These are phyloP conservation scores for Labeo calbasu DNA, from an alignment of 2,797 vertebrate genomes.

Conservation along the genomic window DNA sequence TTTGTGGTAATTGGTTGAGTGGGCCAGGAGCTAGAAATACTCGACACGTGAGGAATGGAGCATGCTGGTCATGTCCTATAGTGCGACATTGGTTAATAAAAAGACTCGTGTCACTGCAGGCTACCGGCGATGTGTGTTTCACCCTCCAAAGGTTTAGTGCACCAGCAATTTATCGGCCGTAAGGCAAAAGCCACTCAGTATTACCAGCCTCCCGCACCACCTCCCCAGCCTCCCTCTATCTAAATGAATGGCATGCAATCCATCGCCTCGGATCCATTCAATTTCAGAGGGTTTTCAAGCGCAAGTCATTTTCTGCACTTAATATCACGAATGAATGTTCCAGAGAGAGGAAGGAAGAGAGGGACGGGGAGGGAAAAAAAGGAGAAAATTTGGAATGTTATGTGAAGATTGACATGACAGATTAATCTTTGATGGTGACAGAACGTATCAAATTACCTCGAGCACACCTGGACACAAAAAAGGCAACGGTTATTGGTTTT, in stretches of 20 bases:
- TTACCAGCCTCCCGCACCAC: constrained; percentile 40
- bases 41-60: constrained; percentile 47
- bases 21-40: constrained; percentile 46
- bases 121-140: constrained; percentile 61
- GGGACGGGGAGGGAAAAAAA: neutral
- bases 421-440: constrained; percentile 62
- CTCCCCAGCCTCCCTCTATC: constrained; percentile 46
- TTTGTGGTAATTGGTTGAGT: constrained; percentile 42
- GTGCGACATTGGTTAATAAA: constrained; percentile 58
- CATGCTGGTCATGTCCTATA: constrained; percentile 55
- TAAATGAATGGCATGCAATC: constrained; percentile 63
- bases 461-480: constrained; percentile 44
- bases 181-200: constrained; percentile 62
- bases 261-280: constrained; percentile 62
- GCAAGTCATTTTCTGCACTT: constrained; percentile 65
- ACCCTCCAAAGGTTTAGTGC: constrained; percentile 64
- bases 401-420: constrained; percentile 53
- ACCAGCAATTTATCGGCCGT: constrained; percentile 61
- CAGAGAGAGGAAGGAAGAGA: constrained; percentile 51
- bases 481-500: constrained; percentile 52
- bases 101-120: constrained; percentile 61
- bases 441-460: constrained; percentile 59
- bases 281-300: constrained; percentile 64
- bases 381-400: constrained; percentile 53
- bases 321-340: constrained; percentile 63